These are phyloP conservation scores for Pluvianellus socialis DNA, from an alignment of 2,113 vertebrate genomes.

Conservation along the genomic window DNA sequence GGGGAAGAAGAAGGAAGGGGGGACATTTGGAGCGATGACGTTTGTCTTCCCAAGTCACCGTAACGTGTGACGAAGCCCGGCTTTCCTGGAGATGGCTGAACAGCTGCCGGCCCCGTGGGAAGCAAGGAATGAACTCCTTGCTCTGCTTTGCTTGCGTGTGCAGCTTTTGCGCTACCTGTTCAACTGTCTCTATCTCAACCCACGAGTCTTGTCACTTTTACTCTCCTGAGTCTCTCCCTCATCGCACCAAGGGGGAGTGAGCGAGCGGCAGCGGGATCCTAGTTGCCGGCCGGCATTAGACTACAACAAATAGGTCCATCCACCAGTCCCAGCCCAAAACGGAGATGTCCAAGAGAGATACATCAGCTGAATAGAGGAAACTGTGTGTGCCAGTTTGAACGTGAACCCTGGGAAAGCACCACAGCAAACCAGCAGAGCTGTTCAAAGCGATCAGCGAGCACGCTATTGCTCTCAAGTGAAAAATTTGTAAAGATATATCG, in stretches of 20 bases:
- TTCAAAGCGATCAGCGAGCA: neutral
- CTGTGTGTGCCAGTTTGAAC: neutral
- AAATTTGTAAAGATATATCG: neutral
- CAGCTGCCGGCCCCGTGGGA: neutral
- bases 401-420: neutral
- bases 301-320: neutral
- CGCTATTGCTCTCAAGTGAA: neutral
- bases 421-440: neutral
- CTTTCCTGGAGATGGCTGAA: neutral
- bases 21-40: neutral
- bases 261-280: neutral
- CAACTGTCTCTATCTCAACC: neutral
- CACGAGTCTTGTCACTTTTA: neutral
- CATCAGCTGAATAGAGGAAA: neutral
- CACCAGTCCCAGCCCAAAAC: neutral
- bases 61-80: neutral
- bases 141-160: neutral
- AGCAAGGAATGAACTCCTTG: neutral
- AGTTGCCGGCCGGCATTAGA: neutral
- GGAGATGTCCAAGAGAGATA: fast-evolving
- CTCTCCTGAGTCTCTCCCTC: neutral
- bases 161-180: neutral
- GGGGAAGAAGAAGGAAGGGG: neutral
- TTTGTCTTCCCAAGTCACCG: neutral
- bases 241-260: neutral